Evolutionary conservation across 2,113 vertebrate species (phyloP), one percentile per base, ranked within the genome.

Genomic region (Anthoscopus minutus): DNA sequence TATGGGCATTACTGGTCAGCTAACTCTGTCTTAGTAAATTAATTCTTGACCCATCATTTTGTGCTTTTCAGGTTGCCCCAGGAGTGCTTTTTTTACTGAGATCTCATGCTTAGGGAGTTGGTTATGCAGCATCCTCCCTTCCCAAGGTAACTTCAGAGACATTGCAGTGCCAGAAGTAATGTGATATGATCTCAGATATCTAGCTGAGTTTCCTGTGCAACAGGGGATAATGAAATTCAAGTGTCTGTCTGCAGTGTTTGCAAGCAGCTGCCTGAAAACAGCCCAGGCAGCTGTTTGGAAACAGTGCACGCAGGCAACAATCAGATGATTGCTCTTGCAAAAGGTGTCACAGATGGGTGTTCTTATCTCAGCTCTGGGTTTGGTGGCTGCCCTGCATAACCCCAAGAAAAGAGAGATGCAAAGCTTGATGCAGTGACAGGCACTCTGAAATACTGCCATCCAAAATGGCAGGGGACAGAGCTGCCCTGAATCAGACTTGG

Each of bases 211-310:
- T 80, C 40, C 37, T 3, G 2, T 47, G 71, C 66, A 72, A 56
- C 57, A 70, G 56, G 56, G 79, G 31, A 83, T 48, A 86, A 71
- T 48, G 58, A 93, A 88, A 81, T 91, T 51, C 66, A 82, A 56
- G 51, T 77, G 58, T 72, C 57, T 56, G 27, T 60, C 74, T 60
- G 53, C 71, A 51, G 33, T 8, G n/a, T 50, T 79, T 76, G 74
- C 70, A 62, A 85, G 44, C 48, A 65, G 83, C 38, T 86, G 67
- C 58, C 73, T 81, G 81, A 31, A 62, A 37, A 21, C 25, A 89
- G 62, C 64, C 51, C 72, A 24, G 37, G 79, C 4, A 0, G 28
- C 74, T 30, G 24, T 74, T 48, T 54, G 82, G 42, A 56, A 76
- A 61, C 37, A 37, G 18, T 0, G 24, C 20, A 11, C 0, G 0